Evolutionary conservation across 2,113 vertebrate genomes (phyloP), one percentile per base, ranked within the genome.

Genomic region (Daphoenositta chrysoptera): DNA sequence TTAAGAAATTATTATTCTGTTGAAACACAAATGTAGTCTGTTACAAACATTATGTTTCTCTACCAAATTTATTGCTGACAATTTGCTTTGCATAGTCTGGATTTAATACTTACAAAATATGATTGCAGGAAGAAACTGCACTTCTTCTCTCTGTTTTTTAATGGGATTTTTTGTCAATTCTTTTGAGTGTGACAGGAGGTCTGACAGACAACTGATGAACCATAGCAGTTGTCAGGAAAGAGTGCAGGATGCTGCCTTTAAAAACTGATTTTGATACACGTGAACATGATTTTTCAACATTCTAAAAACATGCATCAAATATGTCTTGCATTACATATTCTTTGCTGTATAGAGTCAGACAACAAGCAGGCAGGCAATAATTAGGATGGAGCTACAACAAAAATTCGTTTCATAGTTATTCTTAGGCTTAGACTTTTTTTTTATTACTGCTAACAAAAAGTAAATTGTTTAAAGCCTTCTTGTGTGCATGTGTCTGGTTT

Each of bases 151-250:
- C 73, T n/a, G 57, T 68, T 64, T 86, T 72, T 5, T 82, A 71
- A 76, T 91, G 50, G 31, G 15, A 57, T 31, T 87, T 95, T 94
- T 92, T 79, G 45, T 91, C 78, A 65, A 35, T 87, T 85, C n/a
- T 26, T 93, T 69, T 96, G 57, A 91, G 56, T 53, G 39, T 84
- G 53, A 61, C 48, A 72, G 18, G 40, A 93, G 18, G 30, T 79
- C 83, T 91, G 77, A 65, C 48, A 82, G 84, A 61, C 37, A 81
- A 42, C 82, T 93, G 78, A 53, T 72, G 87, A 93, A 65, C 73
- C n/a, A 16, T 50, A 72, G 22, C 44, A 72, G 11, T 31, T 89
- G 61, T 69, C 39, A 53, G 42, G 60, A 91, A 78, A 56, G 24
- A 78, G 19, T 45, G 65, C 33, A 64, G 57, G 45, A 83, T 85